These are phyloP conservation scores for Sander vitreus DNA, from an alignment of 2,113 vertebrate species.

Conservation along the genomic window DNA sequence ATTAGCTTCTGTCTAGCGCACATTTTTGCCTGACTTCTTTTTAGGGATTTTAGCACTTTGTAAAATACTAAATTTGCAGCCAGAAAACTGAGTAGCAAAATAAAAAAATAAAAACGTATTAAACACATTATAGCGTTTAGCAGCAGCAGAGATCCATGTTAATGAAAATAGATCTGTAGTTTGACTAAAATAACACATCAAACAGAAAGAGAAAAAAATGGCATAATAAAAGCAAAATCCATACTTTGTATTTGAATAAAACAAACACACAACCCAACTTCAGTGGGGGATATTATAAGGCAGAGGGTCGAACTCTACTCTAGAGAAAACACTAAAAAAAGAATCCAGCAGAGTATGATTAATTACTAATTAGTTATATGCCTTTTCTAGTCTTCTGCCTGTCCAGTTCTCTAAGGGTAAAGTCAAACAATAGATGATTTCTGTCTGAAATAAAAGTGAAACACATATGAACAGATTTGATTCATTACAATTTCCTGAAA, in stretches of 20 bases:
- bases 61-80: background rate
- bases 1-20: background rate
- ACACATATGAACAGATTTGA: background rate
- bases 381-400: background rate
- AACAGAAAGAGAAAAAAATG: background rate
- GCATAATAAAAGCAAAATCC: background rate
- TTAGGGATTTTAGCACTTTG: background rate
- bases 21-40: background rate
- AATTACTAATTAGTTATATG: background rate
- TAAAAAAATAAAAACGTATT: background rate
- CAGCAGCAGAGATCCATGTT: slow-evolving; percentile 11
- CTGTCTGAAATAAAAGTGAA: slow-evolving; percentile 6
- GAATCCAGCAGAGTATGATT: background rate
- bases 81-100: background rate
- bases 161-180: background rate
- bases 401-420: slow-evolving; percentile 40
- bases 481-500: background rate
- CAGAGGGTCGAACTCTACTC: background rate
- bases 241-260: background rate
- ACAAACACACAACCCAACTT: background rate
- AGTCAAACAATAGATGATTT: background rate
- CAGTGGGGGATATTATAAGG: background rate
- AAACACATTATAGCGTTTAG: background rate
- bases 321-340: background rate
- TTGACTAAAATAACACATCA: background rate